Evolutionary conservation across 2,797 vertebrate genomes (phyloP), one percentile per base, ranked within the genome.

Genomic region (Gephyroberyx darwinii): DNA sequence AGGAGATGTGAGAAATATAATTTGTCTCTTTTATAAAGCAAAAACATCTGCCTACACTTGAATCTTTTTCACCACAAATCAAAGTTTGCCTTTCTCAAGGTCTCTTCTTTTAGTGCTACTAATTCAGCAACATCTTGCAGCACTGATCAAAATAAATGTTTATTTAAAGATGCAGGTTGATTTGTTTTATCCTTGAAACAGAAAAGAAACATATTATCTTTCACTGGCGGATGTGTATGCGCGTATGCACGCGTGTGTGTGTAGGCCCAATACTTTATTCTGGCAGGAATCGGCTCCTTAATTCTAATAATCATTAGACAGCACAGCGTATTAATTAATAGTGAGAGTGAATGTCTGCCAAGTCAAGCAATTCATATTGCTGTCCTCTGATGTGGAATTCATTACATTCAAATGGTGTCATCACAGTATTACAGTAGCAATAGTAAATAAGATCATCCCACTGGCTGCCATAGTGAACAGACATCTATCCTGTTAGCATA

Each of bases 151-250:
- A 7, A 2, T 53, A 6, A 30, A 13, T 10, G 22, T 73, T 68
- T 14, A 53, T 54, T 17, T 55, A 51, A 51, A 14, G 22, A 63
- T 65, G 2, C 37, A 5, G 20, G 14, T 9, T 62, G 58, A 75
- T 78, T 70, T 76, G 17, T 31, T 39, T 16, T n/a, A 54, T 53
- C 75, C 56, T 75, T 82, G 51, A 3, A 58, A 59, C 19, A 60
- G 71, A 62, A 74, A 63, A 70, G 41, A 76, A 69, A 67, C 45
- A 8, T 55, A 67, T 80, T 70, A 60, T 68, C 53, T 74, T 63
- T 31, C 1, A 22, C 43, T 52, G n/a, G 48, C 58, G 12, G 56
- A 43, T 63, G 35, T 66, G 20, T 8, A 10, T 57, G 35, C 22
- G 19, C 31, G 26, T 31, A n/a, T 26, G 20, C 26, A 20, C 26